These are phyloP conservation scores for Balearica regulorum DNA, from an alignment of 2,797 vertebrate species.

Conservation along the genomic window DNA sequence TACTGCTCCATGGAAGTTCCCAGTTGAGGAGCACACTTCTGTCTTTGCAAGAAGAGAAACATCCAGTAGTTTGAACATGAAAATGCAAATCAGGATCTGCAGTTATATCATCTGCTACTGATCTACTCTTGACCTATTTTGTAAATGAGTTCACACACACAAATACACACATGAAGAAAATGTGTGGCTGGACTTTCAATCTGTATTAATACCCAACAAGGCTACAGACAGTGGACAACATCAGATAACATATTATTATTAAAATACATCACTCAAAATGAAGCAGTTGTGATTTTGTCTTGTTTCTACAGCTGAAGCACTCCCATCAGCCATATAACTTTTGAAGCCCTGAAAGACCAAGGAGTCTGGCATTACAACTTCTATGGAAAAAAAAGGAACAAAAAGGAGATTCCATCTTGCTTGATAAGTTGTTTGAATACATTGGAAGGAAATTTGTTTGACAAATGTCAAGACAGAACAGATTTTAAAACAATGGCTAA, in stretches of 20 bases:
- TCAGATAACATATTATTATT: neutral
- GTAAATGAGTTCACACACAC: neutral
- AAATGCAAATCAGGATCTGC: neutral
- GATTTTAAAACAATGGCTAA: neutral
- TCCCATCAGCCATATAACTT: neutral
- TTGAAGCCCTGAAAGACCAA: neutral
- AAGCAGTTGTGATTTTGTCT: neutral
- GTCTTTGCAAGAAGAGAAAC: neutral
- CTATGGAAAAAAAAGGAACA: neutral
- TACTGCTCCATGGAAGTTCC: neutral
- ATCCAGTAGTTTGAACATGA: neutral
- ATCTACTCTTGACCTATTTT: neutral
- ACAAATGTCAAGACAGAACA: neutral
- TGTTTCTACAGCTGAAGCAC: neutral
- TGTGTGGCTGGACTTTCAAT: neutral
- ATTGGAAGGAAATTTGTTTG: neutral
- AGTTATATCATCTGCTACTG: neutral
- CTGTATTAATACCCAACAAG: neutral
- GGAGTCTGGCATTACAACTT: neutral
- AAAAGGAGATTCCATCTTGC: neutral
- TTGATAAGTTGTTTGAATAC: neutral
- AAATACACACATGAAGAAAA: neutral
- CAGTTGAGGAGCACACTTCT: fast-evolving
- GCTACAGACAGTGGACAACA: neutral
- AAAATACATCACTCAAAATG: neutral